These are phyloP conservation scores for Allophyes oxyacanthae DNA, from an alignment of 2,888 invertebrate species.

Conservation along the genomic window DNA sequence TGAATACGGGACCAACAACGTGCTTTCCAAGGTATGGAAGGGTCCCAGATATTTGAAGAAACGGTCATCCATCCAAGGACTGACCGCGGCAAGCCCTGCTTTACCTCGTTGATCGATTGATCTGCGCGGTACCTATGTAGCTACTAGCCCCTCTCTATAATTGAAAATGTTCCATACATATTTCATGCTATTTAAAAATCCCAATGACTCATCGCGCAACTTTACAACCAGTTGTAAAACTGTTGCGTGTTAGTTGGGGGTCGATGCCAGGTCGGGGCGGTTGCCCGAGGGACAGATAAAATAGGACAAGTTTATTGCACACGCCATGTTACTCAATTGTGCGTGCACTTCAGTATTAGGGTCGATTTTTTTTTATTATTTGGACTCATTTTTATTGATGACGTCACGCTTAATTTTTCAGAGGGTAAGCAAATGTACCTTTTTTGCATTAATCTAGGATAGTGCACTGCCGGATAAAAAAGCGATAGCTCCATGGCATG, in stretches of 20 bases:
- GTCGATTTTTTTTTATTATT: slow-evolving; percentile 23
- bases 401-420: slow-evolving; percentile 12
- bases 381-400: slow-evolving; percentile 12
- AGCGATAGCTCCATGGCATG: too few species aligned
- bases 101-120: too few species aligned
- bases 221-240: slow-evolving; percentile 65
- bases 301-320: slow-evolving; percentile 66
- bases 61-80: too few species aligned
- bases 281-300: slow-evolving; percentile 72
- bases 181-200: slow-evolving; percentile 49
- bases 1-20: too few species aligned
- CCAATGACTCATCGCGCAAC: slow-evolving; percentile 53
- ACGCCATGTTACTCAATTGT: slow-evolving; percentile 44
- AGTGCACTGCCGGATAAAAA: too few species aligned
- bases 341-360: slow-evolving; percentile 47
- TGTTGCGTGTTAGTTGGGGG: slow-evolving; percentile 63
- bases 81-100: too few species aligned
- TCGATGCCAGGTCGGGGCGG: slow-evolving; percentile 50
- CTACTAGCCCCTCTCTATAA: too few species aligned
- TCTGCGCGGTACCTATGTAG: too few species aligned
- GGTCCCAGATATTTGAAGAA: too few species aligned
- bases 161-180: slow-evolving; percentile 3
- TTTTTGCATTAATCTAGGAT: too few species aligned
- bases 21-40: too few species aligned
- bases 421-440: too few species aligned